A percentile compares a stretch with the other conserved stretches of the same genome.
These are phyloP conservation scores for Coturnix japonica DNA, from an alignment of 2,113 vertebrate species.

Conservation along the genomic window DNA sequence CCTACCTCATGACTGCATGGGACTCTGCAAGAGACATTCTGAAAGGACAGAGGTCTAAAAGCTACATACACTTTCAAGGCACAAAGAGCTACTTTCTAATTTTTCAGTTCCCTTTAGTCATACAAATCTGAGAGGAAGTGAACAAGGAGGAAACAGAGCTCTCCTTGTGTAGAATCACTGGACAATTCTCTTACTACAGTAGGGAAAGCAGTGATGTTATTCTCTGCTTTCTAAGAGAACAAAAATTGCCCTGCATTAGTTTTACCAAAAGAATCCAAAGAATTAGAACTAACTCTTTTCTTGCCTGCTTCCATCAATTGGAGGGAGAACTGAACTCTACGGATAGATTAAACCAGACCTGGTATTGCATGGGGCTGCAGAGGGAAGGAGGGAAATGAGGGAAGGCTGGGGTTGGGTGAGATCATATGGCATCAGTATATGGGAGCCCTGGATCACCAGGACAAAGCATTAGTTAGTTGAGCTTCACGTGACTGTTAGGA, in stretches of 20 bases:
- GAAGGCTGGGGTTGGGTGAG: neutral
- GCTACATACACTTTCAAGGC: neutral
- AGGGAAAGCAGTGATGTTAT: neutral
- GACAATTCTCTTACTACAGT: neutral
- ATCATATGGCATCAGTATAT: neutral
- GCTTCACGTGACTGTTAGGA: accelerated
- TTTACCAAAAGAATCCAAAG: neutral
- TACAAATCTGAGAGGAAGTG: neutral
- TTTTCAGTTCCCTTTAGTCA: constrained; percentile 21
- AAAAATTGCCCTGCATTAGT: neutral
- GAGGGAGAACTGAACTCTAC: neutral
- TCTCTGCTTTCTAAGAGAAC: neutral
- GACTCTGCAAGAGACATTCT: neutral
- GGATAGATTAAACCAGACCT: neutral
- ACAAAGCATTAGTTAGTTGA: neutral
- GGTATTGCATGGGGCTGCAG: accelerated
- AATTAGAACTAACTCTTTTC: neutral
- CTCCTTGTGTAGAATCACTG: neutral
- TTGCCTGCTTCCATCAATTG: neutral
- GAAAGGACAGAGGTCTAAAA: neutral
- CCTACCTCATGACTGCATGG: neutral
- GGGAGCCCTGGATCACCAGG: neutral
- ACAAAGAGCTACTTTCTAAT: neutral
- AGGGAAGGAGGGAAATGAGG: neutral
- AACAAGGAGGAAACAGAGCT: constrained; percentile 6